Evolutionary conservation across 2,797 vertebrate genomes (phyloP), one percentile per base, ranked within the genome.

Genomic region (Sebastes diaconus): DNA sequence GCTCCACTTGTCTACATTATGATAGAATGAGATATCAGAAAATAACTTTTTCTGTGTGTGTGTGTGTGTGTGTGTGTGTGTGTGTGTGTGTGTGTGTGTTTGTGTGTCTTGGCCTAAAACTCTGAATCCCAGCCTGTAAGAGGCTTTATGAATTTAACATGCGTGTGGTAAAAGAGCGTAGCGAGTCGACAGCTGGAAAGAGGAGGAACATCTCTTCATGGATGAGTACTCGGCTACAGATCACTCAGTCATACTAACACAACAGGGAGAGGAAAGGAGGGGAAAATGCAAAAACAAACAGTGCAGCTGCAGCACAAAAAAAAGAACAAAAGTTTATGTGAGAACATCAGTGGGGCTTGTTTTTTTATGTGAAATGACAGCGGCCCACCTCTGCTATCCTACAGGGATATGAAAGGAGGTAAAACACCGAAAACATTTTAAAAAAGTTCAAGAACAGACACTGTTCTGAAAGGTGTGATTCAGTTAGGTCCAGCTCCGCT

Each of bases 101-200:
- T 27, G 24, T 61, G 67, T 72, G 77, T 75, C 73, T 85, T 78
- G 11, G 36, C 14, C 66, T 85, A 69, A 91, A 85, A 85, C 73
- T 85, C 75, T 50, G 65, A 80, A 82, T 88, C 78, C 27, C 70
- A 67, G 78, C 67, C 42, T 66, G 77, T 77, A 70, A 77, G 64
- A 84, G 36, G 74, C 67, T 88, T 90, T 86, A 88, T 89, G 87
- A 91, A 93, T 94, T 87, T 85, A 83, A 90, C 90, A 94, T 92
- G 80, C 13, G 24, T 84, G 84, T 36, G 81, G 84, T 85, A 81
- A 87, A 87, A 77, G 46, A 92, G 83, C 57, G 63, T 64, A 83
- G 87, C 79, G 32, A 89, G 86, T 74, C 61, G 79, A 87, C 88
- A 90, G 92, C 88, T 92, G 91, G 88, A 88, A 90, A 87, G 88